Evolutionary conservation across 2,113 vertebrate species (phyloP), one percentile per base, ranked within the genome.

Genomic region (Oophaga pumilio): DNA sequence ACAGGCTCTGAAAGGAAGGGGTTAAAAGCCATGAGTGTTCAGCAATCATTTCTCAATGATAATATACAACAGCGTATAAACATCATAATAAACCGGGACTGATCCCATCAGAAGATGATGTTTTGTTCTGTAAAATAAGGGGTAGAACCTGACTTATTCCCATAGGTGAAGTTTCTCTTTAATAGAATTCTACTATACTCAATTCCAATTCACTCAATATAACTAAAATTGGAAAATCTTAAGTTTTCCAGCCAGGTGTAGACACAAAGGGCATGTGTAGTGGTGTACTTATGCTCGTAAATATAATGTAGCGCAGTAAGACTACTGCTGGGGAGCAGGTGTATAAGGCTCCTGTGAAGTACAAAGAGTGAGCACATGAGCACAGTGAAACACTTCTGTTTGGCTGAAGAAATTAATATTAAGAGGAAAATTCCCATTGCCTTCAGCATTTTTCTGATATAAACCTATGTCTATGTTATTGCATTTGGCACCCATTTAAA

Each of bases 251-350:
- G 85, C 85, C 85, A 86, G 85, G 85, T 86, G 85, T 79, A 64
- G 49, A 59, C 33, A 80, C 76, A 86, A 79, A 43, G 62, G 62
- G 62, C 62, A 69, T 53, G 59, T 68, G 85, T 69, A 69, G 62
- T 79, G 50, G 69, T 56, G 76, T 86, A 77, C 74, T 64, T 66
- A 56, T 22, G 73, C 84, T 85, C 28, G 15, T 85, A 85, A 78
- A 85, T 77, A 85, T 85, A 77, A 77, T 85, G 53, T 49, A 85
- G 71, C 14, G 15, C 84, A 17, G 33, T 66, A 43, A 85, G 73
- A 85, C 14, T 60, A 50, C 62, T 86, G 66, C 60, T 79, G 62
- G 76, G 60, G 85, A 86, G 76, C 85, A 86, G 85, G 85, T 86
- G 85, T 86, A 79, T 69, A 24, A 68, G 28, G 57, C 26, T 79